Evolutionary conservation across 2,888 invertebrate genomes (phyloP), one percentile per base, ranked within the genome.

Genomic region (Patella ulyssiponensis): DNA sequence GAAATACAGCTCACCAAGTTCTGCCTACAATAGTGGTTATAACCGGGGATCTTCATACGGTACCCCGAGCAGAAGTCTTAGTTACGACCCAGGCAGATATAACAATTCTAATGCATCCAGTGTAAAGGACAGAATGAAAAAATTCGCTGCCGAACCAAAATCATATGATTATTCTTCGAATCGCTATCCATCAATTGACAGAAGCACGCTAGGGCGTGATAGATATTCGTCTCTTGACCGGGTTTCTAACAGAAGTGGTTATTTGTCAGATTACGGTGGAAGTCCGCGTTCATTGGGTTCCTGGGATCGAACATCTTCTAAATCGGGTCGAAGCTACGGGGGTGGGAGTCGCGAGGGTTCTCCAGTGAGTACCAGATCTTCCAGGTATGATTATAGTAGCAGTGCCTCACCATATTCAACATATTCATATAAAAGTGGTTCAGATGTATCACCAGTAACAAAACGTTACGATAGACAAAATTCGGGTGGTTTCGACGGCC

Each of bases 191-290:
- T 81, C 82, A 15, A 74, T 80, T 14, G 83, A 84, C 77, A 78
- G 80, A 33, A 76, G 76, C 52, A 73, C 58, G 14, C 64, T 76
- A 15, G 69, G 72, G n/a, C 44, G 69, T 14, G 75, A 75, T 53
- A 75, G 82, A 56, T 84, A 83, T 73, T 80, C 82, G n/a, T 81
- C 81, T 2, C 75, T 82, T 56, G 88, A 89, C 76, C 84, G 87
- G 33, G 86, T 86, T 78, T 81, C 85, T 51, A 85, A 82, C 71
- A 82, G 85, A 69, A 87, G 87, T 33, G 89, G 89, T 44, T 88
- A 89, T 82, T 82, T 88, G 80, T 89, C 89, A 9, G 89, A 89
- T 82, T 88, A 86, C 79, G 89, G 88, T 20, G 87, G 88, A 1
- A 83, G 85, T 27, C 86, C 87, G 14, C 69, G 77, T 5, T 82